Evolutionary conservation across 2,888 invertebrate genomes (phyloP).

Genomic region (Rosalia funebris): DNA sequence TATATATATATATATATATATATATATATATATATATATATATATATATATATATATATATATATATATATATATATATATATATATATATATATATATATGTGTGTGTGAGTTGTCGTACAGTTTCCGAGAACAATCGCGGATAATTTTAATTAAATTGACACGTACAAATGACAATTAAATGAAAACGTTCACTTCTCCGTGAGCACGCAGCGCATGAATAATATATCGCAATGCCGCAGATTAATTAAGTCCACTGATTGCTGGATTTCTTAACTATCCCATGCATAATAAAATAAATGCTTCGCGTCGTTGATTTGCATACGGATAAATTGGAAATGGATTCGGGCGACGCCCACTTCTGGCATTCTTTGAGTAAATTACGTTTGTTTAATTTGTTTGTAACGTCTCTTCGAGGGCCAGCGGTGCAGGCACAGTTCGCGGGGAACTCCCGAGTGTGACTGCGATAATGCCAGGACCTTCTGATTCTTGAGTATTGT

Average conservation of each 20-base stretch:
- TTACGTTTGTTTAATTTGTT: conserved; percentile 29
- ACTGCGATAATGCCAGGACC: too few species aligned
- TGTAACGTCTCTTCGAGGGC: too few species aligned
- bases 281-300: conserved; percentile 25
- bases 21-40: too few species aligned
- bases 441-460: too few species aligned
- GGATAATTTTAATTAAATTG: conserved; percentile 46
- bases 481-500: too few species aligned
- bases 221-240: conserved; percentile 47
- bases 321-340: conserved; percentile 29
- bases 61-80: too few species aligned
- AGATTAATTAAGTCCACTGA: conserved; percentile 33
- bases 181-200: conserved; percentile 38
- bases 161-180: conserved; percentile 44
- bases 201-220: conserved; percentile 38
- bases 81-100: neutral
- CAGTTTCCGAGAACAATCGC: conserved; percentile 43
- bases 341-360: conserved; percentile 27
- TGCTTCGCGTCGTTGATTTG: conserved; percentile 23
- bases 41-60: too few species aligned
- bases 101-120: conserved; percentile 4
- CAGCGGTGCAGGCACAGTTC: too few species aligned
- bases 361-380: conserved; percentile 27
- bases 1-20: too few species aligned
- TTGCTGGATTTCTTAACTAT: conserved; percentile 29